Evolutionary conservation across 2,888 invertebrate species (phyloP).

Genomic region (Caenorhabditis sp.): DNA sequence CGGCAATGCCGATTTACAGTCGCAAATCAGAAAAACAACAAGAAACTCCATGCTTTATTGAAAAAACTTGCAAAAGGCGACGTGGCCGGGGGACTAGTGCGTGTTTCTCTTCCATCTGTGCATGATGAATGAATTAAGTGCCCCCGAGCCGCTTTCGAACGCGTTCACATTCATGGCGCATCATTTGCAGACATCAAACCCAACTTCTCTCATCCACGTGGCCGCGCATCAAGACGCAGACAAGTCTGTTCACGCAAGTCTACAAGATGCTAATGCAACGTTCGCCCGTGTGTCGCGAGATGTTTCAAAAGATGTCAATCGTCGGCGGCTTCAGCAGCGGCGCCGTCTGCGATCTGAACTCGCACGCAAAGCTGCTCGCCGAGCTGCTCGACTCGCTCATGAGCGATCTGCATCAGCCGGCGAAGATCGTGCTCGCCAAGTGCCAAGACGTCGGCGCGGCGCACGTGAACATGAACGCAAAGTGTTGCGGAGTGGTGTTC

Average conservation of each 20-base stretch:
- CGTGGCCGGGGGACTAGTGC: no score
- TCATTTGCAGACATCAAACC: conserved; percentile 75
- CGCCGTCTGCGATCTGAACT: conserved; percentile 70
- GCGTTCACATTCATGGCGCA: no score
- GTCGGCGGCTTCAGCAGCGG: conserved; percentile 74
- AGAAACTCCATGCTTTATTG: no score
- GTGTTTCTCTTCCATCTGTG: no score
- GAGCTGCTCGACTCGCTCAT: conserved; percentile 74
- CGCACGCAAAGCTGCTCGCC: conserved; percentile 67
- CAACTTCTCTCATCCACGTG: conserved; percentile 73
- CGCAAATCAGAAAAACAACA: no score
- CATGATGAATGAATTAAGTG: no score
- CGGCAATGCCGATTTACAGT: no score
- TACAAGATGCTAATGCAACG: conserved; percentile 70
- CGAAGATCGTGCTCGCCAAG: conserved; percentile 70
- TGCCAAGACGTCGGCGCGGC: conserved; percentile 74
- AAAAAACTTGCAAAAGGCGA: no score
- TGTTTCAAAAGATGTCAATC: conserved; percentile 78
- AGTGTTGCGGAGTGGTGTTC: conserved; percentile 70
- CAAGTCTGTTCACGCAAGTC: conserved; percentile 66
- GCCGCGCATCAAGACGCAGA: conserved; percentile 70
- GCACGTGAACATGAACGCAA: conserved; percentile 73
- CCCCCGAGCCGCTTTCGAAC: no score
- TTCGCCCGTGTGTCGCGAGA: conserved; percentile 66
- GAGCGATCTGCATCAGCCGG: conserved; percentile 71